A percentile compares a stretch with the other conserved stretches of the same genome.
phyloP scores from a whole-genome alignment of 2,113 vertebrate species.

The Etheostoma cragini region DNA sequence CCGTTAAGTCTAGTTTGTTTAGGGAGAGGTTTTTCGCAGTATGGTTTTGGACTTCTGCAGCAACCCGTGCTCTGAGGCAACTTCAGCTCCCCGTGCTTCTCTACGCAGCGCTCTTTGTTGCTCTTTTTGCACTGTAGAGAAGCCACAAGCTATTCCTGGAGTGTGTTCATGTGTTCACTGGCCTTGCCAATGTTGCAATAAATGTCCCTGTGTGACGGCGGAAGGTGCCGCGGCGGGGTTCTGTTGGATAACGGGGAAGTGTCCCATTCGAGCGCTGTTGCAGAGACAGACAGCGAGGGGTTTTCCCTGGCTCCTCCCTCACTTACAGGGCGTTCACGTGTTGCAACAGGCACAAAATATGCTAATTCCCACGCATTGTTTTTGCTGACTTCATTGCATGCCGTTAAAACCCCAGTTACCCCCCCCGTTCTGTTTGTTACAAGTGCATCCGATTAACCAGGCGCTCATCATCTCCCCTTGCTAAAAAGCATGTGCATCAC shows the following conservation, averaged over 20 bases:
- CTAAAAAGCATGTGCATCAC: slow-evolving; percentile 4
- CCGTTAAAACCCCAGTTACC: not conserved
- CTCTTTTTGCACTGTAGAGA: slow-evolving; percentile 27
- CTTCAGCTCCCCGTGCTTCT: slow-evolving; percentile 1
- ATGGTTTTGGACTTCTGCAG: slow-evolving; percentile 60
- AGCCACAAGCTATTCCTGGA: not conserved
- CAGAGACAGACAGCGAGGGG: slow-evolving; percentile 88
- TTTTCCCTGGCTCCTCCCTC: slow-evolving; percentile 98
- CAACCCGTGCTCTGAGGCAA: slow-evolving; percentile 41
- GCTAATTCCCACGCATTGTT: slow-evolving; percentile 70
- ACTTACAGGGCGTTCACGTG: slow-evolving; percentile 82
- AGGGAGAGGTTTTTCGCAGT: slow-evolving; percentile 39
- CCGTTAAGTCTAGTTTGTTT: not conserved
- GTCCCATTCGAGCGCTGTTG: slow-evolving; percentile 80
- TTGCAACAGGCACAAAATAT: slow-evolving; percentile 72
- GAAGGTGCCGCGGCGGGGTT: slow-evolving; percentile 19
- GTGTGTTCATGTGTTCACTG: slow-evolving; percentile 17
- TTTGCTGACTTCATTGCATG: slow-evolving; percentile 52
- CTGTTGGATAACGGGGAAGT: slow-evolving; percentile 61
- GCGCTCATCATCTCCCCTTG: not conserved
- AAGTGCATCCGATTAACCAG: not conserved
- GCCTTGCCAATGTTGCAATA: not conserved
- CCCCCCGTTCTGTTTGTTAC: not conserved
- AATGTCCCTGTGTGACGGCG: slow-evolving; percentile 24
- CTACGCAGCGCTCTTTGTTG: slow-evolving; percentile 31